These are phyloP conservation scores for Sapajus apella DNA, from an alignment of 2,113 vertebrate species.

Conservation along the genomic window DNA sequence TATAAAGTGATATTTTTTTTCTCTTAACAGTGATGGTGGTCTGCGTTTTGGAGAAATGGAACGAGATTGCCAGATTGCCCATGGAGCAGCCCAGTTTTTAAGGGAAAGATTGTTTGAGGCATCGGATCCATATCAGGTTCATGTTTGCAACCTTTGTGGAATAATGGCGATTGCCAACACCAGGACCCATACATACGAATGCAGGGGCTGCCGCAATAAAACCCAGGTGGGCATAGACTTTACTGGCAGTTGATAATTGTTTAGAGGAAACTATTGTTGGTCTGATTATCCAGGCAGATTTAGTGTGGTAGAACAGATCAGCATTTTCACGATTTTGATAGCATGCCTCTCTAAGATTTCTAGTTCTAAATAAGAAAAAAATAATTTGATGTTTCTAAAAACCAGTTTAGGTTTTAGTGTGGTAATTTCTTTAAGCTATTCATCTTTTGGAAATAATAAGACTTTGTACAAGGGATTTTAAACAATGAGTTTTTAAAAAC, in stretches of 20 bases:
- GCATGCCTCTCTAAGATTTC: background rate
- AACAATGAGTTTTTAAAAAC: background rate
- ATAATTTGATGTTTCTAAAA: conserved; percentile 28
- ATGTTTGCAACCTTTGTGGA: conserved; percentile 97
- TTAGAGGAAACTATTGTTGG: background rate
- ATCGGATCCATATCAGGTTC: conserved; percentile 97
- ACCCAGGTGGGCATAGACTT: conserved; percentile 90
- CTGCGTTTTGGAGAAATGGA: conserved; percentile 99
- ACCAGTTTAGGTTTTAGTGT: background rate
- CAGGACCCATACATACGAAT: conserved; percentile 97
- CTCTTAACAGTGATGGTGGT: conserved; percentile 91
- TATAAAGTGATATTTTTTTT: background rate
- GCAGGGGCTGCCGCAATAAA: conserved; percentile 97
- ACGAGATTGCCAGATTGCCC: conserved; percentile 98
- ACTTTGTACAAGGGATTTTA: background rate
- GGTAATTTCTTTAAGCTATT: background rate
- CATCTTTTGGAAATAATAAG: conserved; percentile 22
- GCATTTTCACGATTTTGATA: background rate
- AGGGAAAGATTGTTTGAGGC: conserved; percentile 96
- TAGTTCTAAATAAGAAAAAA: conserved; percentile 39
- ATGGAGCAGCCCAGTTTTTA: conserved; percentile 97
- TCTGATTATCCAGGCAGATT: background rate
- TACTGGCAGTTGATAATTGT: background rate
- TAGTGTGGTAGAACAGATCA: background rate
- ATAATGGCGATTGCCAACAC: conserved; percentile 99